Evolutionary conservation across 2,797 vertebrate genomes (phyloP), one percentile per base, ranked within the genome.

Genomic region (Anas flavirostris): DNA sequence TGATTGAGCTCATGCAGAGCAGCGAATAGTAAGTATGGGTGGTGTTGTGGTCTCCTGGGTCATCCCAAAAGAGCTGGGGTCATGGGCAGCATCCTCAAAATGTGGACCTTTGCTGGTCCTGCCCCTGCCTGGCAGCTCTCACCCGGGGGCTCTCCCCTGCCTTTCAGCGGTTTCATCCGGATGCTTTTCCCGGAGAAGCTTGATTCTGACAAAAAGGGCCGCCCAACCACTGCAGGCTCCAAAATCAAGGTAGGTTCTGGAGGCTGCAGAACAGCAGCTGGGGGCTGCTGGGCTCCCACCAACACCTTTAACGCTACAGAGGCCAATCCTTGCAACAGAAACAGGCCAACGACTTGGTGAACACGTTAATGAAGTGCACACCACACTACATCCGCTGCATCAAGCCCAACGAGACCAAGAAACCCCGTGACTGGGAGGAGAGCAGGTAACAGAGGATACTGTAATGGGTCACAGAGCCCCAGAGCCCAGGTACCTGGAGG

Each of bases 371-470:
- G 99, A 99, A 98, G 95, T 99, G 99, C 92, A 99, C 99, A 0
- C 99, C 99, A 9, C 99, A 99, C 95, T 99, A 99, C 74, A 99
- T 99, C 96, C 99, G 99, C 93, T 99, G 99, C 94, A 99, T 99
- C 95, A 99, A 99, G 90, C 99, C 99, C 96, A 99, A 99, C 0
- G 99, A 99, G 98, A 99, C 99, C 78, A 99, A 99, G 97, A 98
- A 97, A 62, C 98, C 99, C 1, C 98, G 97, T 46, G 99, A 99
- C 98, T 99, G 99, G 99, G 99, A 99, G 96, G 99, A 99, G 94
- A 99, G 98, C 98, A 98, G 99, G 99, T 99, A 91, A 91, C 95
- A 12, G 50, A 59, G 39, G 6, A 8, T 28, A 14, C n/a, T 35
- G 0, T 2, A 1, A 15, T 8, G 31, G 18, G 18, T 1, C 48